Evolutionary conservation across 2,113 vertebrate genomes (phyloP).

Genomic region (Lepisosteus oculatus): DNA sequence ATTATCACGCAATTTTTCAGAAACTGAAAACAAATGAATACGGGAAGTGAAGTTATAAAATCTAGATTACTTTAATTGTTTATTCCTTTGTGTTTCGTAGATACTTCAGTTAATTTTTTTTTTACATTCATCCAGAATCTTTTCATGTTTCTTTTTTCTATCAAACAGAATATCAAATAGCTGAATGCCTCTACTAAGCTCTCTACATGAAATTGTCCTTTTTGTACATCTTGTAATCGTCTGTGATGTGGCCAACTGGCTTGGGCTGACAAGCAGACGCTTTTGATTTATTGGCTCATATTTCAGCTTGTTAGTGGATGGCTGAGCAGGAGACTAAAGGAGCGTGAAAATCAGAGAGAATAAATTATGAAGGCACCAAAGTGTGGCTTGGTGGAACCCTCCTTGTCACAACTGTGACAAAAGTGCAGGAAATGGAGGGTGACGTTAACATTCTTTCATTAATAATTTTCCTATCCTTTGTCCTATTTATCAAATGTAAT

Average conservation of each 20-base stretch:
- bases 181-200: conserved; percentile 59
- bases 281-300: conserved; percentile 92
- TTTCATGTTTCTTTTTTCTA: conserved; percentile 60
- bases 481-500: no score
- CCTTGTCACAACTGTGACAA: conserved; percentile 70
- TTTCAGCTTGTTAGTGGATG: conserved; percentile 84
- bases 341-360: conserved; percentile 79
- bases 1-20: no score
- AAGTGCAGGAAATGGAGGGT: conserved; percentile 65
- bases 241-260: conserved; percentile 83
- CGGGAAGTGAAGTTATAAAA: background rate
- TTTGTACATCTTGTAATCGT: conserved; percentile 73
- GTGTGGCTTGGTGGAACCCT: conserved; percentile 72
- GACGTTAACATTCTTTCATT: conserved; percentile 63
- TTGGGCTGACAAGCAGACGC: conserved; percentile 79
- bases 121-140: conserved; percentile 33
- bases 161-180: conserved; percentile 73
- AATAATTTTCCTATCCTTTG: conserved; percentile 32
- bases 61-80: background rate
- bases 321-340: conserved; percentile 77
- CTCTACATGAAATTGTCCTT: conserved; percentile 69
- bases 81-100: conserved; percentile 6
- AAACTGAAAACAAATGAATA: no score
- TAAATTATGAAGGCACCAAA: conserved; percentile 79
- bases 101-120: conserved; percentile 1